phyloP scores from a whole-genome alignment of 2,113 vertebrate genomes.

The Peromyscus maniculatus region DNA sequence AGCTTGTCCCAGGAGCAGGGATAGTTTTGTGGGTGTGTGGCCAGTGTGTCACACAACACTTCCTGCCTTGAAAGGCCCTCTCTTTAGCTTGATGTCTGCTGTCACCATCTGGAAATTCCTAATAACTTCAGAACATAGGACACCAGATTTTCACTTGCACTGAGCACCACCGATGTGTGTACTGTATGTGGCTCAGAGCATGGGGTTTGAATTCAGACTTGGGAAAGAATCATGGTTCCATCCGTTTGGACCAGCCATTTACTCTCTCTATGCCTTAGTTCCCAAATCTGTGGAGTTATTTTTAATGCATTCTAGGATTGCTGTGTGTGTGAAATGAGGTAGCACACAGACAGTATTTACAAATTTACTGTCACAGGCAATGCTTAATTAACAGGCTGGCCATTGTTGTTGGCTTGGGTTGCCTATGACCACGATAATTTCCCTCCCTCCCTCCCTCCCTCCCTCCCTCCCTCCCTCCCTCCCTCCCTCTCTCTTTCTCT shows the following conservation, averaged over 20 bases:
- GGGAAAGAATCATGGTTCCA: background rate
- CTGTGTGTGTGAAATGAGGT: background rate
- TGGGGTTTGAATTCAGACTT: background rate
- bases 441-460: rapidly evolving
- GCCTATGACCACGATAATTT: background rate
- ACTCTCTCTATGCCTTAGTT: background rate
- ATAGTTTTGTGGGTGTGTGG: background rate
- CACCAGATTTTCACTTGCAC: background rate
- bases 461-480: too few relatives aligned
- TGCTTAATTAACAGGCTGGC: background rate
- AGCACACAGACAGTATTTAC: background rate
- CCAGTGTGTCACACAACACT: background rate
- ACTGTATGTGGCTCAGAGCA: background rate
- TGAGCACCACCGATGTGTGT: background rate
- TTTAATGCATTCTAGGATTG: background rate
- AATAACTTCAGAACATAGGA: background rate
- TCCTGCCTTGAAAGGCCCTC: background rate
- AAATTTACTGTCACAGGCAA: background rate
- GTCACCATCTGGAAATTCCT: background rate
- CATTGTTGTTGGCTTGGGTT: background rate
- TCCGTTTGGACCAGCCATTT: background rate
- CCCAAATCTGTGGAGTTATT: background rate
- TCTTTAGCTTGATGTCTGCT: background rate
- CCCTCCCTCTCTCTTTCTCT: too few relatives aligned
- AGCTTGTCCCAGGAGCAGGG: background rate